These are phyloP conservation scores for Streptopelia turtur DNA, from an alignment of 2,797 vertebrate species.

Conservation along the genomic window DNA sequence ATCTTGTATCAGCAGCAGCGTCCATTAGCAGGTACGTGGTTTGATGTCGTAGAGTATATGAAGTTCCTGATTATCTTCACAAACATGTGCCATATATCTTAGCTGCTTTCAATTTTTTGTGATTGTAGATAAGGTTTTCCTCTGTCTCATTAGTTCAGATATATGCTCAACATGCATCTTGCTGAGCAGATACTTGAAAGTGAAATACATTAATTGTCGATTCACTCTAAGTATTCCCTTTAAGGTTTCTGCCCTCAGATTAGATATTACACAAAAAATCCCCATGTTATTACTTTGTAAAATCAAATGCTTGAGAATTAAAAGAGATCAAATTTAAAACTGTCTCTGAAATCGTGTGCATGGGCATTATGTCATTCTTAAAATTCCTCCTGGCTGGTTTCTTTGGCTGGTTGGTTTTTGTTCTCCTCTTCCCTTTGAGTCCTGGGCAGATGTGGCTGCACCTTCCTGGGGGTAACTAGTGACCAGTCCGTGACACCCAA, in stretches of 20 bases:
- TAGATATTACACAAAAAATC: neutral
- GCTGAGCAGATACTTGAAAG: slow-evolving; percentile 25
- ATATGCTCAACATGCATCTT: neutral
- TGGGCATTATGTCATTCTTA: neutral
- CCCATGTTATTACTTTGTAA: neutral
- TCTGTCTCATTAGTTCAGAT: neutral
- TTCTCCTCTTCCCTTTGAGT: neutral
- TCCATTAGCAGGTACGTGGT: neutral
- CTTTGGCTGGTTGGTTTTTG: neutral
- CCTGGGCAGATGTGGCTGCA: neutral
- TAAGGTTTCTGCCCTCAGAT: neutral
- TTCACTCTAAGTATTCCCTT: slow-evolving; percentile 8
- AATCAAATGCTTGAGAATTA: neutral
- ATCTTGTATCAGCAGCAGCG: neutral
- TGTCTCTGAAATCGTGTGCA: neutral
- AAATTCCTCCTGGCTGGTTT: neutral
- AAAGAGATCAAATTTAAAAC: neutral
- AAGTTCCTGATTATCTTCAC: neutral
- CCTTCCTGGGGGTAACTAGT: neutral
- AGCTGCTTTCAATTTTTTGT: slow-evolving; percentile 9
- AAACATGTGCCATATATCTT: neutral
- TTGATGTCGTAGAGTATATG: neutral
- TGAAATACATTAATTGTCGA: slow-evolving; percentile 1
- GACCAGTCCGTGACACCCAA: neutral
- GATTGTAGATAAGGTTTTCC: neutral